Evolutionary conservation across 2,113 vertebrate species (phyloP).

Genomic region (Protobothrops flavoviridis): DNA sequence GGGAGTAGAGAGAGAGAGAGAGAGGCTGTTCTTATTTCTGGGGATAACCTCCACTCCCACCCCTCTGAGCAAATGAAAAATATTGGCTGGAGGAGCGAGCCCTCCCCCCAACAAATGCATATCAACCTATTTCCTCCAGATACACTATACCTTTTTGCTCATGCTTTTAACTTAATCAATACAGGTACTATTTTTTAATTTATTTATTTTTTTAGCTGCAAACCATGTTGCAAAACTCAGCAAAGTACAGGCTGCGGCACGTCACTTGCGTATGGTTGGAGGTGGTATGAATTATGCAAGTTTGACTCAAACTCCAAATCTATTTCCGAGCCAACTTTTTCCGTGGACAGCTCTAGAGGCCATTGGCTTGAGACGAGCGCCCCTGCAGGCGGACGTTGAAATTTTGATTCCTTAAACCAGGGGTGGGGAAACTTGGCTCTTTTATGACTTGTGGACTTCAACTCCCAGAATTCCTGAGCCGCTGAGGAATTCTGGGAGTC

Average conservation of each 20-base stretch:
- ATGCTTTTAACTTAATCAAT: neutral
- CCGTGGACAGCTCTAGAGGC: neutral
- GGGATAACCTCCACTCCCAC: neutral
- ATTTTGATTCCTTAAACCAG: neutral
- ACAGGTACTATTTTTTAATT: neutral
- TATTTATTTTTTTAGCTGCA: neutral
- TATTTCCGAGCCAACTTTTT: neutral
- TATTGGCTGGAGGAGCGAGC: neutral
- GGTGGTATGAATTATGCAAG: neutral
- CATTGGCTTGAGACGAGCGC: neutral
- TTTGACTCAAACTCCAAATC: neutral
- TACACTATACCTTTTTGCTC: neutral
- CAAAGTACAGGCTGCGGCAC: neutral
- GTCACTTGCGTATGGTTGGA: neutral
- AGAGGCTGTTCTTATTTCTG: neutral
- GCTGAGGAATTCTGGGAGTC: too few species aligned
- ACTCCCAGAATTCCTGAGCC: too few species aligned
- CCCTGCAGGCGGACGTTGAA: neutral
- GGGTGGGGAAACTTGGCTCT: too few species aligned
- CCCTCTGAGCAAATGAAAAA: neutral
- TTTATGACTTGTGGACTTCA: too few species aligned
- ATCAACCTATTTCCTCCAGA: neutral
- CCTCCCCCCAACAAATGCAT: neutral
- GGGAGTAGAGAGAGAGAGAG: neutral
- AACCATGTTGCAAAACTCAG: neutral